A percentile compares a stretch with the other conserved stretches of the same genome.
These are phyloP conservation scores for Diadegma fenestrale DNA, from an alignment of 2,888 invertebrate species.

Conservation along the genomic window DNA sequence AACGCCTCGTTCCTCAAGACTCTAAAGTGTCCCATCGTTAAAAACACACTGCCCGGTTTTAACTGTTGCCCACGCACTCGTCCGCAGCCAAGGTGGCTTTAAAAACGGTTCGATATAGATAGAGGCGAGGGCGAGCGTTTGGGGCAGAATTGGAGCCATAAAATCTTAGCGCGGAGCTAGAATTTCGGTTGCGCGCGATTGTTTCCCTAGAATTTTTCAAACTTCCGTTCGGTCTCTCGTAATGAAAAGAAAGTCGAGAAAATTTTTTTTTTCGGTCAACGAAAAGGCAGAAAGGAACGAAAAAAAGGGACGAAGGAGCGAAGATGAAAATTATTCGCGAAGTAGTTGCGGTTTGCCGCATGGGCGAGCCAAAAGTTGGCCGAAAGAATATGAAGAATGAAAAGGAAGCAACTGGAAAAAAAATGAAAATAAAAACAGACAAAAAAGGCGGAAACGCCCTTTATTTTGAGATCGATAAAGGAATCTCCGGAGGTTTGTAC, in stretches of 20 bases:
- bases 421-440: conserved; percentile 19
- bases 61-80: background rate
- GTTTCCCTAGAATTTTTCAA: conserved; percentile 80
- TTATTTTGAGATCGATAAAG: conserved; percentile 14
- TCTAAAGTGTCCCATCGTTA: conserved; percentile 11
- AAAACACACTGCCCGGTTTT: background rate
- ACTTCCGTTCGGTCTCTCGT: conserved; percentile 78
- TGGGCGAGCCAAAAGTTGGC: conserved; percentile 34
- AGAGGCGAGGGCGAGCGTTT: too few species aligned
- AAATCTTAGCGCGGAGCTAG: conserved; percentile 77
- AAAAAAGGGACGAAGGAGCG: background rate
- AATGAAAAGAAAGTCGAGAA: background rate
- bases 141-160: conserved; percentile 80
- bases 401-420: conserved; percentile 21
- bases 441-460: conserved; percentile 16
- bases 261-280: background rate
- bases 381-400: background rate
- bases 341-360: conserved; percentile 60
- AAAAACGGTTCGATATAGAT: too few species aligned
- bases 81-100: background rate
- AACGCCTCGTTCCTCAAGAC: background rate
- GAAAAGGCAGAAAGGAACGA: background rate
- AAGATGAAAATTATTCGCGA: conserved; percentile 2
- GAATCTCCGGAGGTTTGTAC: too few species aligned
- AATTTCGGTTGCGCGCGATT: conserved; percentile 73